Conservation (phyloP, 2,888 invertebrate genomes). For the Eilema caniola region DNA sequence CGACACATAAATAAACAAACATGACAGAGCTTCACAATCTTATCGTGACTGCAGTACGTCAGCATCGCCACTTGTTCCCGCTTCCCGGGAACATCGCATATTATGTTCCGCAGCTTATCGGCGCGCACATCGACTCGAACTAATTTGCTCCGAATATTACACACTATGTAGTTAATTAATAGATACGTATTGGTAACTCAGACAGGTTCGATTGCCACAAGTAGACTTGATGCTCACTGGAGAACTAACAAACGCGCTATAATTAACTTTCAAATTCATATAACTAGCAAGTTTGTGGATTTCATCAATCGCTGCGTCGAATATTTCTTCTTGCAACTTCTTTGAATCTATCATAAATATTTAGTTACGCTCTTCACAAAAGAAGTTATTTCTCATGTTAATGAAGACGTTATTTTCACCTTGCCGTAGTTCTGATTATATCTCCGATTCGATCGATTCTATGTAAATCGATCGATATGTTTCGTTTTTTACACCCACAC, state of each 20-base stretch:
- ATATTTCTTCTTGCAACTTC: too few relatives aligned
- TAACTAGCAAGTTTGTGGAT: too few relatives aligned
- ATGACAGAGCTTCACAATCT: neutral
- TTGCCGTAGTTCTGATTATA: too few relatives aligned
- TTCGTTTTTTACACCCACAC: too few relatives aligned
- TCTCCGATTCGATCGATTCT: too few relatives aligned
- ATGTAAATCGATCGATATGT: too few relatives aligned
- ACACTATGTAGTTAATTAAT: constrained; percentile 6
- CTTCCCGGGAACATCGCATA: neutral
- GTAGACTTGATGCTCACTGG: neutral
- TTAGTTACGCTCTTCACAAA: too few relatives aligned
- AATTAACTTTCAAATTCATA: neutral
- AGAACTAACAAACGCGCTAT: neutral
- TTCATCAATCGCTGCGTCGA: too few relatives aligned
- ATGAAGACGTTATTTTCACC: too few relatives aligned
- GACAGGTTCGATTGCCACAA: neutral
- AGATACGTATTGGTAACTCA: neutral
- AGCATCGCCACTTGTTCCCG: neutral
- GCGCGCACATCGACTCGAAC: neutral
- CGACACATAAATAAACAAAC: constrained; percentile 13
- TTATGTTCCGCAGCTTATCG: neutral
- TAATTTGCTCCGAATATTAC: neutral
- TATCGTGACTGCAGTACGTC: constrained; percentile 9
- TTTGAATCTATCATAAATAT: too few relatives aligned
- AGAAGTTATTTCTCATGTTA: too few relatives aligned